Evolutionary conservation across 2,113 vertebrate genomes (phyloP), one percentile per base, ranked within the genome.

Genomic region (Chlamydotis undulata): DNA sequence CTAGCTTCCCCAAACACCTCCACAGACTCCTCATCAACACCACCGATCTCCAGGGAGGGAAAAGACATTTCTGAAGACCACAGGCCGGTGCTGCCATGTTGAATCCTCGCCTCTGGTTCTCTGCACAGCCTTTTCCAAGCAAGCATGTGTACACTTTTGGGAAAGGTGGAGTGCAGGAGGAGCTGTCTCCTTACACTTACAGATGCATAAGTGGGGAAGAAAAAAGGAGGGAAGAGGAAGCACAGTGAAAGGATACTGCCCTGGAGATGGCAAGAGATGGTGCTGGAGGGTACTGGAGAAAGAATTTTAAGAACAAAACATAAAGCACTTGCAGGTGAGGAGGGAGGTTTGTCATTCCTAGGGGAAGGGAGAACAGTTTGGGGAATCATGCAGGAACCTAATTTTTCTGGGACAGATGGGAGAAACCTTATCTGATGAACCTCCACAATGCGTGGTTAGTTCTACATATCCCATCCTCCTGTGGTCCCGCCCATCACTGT

Each of bases 111-210:
- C 19, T 22, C n/a, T 22, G n/a, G 19, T 19, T 81, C 79, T 25
- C 71, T 19, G n/a, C 25, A 47, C 47, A 61, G 61, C 14, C 50
- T 52, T 83, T 87, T 74, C 52, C 64, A 83, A 83, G n/a, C 26
- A 56, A 83, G 33, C 14, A 39, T 0, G 0, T 3, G 9, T 22
- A n/a, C 21, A n/a, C 0, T 49, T 25, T 37, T 18, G 49, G 10
- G 15, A 35, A n/a, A 82, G 33, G 26, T 70, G 59, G 1, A 85
- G 31, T 7, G 23, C 0, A 0, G 29, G 43, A 52, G 39, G 22
- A 83, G 65, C 28, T 33, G 74, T 39, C 25, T 74, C 25, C 43
- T 74, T 49, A 43, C 0, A 1, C 6, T 37, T 56, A 59, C 0
- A 47, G 61, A 35, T 35, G 24, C 7, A 1, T 26, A 53, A 41